Conservation (phyloP, 1,140 invertebrate species). For the Bradynema listronoti region DNA sequence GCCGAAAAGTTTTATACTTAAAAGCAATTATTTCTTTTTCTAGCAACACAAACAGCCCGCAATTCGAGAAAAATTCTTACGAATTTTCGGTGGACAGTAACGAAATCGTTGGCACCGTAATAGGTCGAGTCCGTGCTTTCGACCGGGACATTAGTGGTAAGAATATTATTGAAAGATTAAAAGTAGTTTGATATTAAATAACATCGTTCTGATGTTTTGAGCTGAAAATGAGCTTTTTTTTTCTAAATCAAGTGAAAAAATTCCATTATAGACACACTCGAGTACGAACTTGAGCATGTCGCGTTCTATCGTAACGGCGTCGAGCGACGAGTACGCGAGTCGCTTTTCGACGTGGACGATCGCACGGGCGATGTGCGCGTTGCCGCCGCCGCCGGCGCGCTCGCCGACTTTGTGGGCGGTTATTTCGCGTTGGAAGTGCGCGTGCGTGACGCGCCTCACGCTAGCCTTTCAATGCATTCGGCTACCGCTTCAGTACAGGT, state of each 20-base stretch:
- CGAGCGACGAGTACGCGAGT: background rate
- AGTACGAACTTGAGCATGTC: background rate
- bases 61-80: background rate
- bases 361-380: background rate
- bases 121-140: conserved; percentile 4
- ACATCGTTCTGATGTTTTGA: no score
- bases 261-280: background rate
- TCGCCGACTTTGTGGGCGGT: background rate
- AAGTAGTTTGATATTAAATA: no score
- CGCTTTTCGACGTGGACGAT: background rate
- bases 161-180: background rate
- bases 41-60: conserved; percentile 2
- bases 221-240: no score
- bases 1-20: no score
- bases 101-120: background rate
- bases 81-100: background rate
- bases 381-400: background rate
- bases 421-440: background rate
- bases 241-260: background rate
- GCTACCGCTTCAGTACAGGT: background rate
- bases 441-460: background rate
- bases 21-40: no score
- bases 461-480: background rate
- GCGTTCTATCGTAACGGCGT: background rate
- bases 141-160: background rate